phyloP scores from a whole-genome alignment of 1,140 invertebrate genomes.

The Platyscapa corneri region DNA sequence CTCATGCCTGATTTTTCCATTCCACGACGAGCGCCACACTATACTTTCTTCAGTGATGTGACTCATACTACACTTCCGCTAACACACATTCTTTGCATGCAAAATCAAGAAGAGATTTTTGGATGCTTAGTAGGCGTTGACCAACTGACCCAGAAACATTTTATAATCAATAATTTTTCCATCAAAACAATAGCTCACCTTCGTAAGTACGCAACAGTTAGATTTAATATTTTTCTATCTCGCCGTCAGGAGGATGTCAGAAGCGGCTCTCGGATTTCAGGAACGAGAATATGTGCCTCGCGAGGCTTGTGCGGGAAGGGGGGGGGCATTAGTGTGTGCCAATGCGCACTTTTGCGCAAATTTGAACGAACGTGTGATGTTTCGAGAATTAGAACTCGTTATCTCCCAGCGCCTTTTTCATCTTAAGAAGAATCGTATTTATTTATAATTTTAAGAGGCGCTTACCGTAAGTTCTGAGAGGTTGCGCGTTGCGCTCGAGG shows the following conservation, averaged over 20 bases:
- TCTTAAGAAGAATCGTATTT: neutral
- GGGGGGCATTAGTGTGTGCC: no score
- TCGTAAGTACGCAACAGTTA: neutral
- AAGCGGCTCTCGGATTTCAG: no score
- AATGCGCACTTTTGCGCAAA: no score
- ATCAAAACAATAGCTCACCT: neutral
- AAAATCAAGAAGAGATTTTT: conserved; percentile 51
- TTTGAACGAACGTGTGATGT: neutral
- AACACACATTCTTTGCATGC: conserved; percentile 58
- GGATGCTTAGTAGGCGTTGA: conserved; percentile 42
- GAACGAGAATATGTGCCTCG: no score
- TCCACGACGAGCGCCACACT: conserved; percentile 29
- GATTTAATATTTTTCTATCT: neutral
- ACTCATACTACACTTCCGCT: conserved; percentile 62
- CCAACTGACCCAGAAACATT: conserved; percentile 59
- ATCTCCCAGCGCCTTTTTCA: neutral
- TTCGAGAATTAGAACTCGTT: neutral
- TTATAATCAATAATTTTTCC: neutral
- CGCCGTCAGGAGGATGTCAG: no score
- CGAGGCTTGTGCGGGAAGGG: no score
- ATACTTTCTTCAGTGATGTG: conserved; percentile 62
- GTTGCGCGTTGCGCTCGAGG: neutral
- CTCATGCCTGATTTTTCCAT: conserved; percentile 5
- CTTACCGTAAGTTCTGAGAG: neutral
- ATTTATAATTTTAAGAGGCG: neutral